Base-by-base conservation (phyloP, 2,113 vertebrate genomes). In the Triplophysa rosa region DNA sequence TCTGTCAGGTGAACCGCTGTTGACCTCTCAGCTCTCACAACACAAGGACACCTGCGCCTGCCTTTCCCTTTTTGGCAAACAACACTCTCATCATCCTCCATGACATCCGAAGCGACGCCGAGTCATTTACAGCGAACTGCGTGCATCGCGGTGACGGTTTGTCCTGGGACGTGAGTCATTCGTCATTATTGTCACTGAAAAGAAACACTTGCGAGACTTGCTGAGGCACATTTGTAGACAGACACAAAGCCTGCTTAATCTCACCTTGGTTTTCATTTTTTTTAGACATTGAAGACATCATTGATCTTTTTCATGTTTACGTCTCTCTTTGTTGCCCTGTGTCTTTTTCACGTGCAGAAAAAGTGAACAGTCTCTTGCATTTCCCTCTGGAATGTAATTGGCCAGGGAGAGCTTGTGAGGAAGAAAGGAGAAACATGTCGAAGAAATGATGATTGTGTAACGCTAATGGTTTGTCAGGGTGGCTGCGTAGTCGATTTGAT, bases 81-180 rank as follows among this genome's bases (percentile, higher is more conserved):
- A 21, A 14, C 17, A 54, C 78, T 17, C 58, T 84, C 81, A 82
- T 70, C 67, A 71, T 84, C 56, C 71, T 61, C 23, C 67, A 71
- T 68, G 62, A 61, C 74, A 64, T 45, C 42, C 73, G 70, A 83
- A 77, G 77, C 26, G 62, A 47, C 1, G 68, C 83, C 86, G 86
- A 84, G 79, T 84, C 87, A 88, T 87, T 86, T 84, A 84, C 83
- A 81, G 33, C 79, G 76, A 70, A 82, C 87, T 87, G 88, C 86
- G 85, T 91, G 89, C 29, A 86, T 77, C 78, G 29, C 33, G 84
- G 62, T 80, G 85, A 84, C 86, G 86, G 4, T 24, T 74, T 74
- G 56, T 63, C 26, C 84, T 79, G 84, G 84, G 65, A 80, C 81
- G 81, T 87, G 88, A 89, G 74, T 91, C 90, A 87, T 81, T 62